Conservation (phyloP, 2,888 invertebrate genomes). For the Fissipunctia ypsillon region DNA sequence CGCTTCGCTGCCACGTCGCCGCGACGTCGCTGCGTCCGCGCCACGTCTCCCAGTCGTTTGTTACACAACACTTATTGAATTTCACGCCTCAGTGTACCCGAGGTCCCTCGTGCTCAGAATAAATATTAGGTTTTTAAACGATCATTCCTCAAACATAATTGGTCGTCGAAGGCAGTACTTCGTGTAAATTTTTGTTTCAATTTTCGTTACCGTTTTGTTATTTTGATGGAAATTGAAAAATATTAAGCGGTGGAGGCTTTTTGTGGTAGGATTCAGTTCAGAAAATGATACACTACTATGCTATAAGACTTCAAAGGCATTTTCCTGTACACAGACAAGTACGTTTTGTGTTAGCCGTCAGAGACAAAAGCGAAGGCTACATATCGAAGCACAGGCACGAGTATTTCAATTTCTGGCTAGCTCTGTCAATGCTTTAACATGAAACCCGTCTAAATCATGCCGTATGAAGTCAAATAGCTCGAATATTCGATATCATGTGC, state of each 20-base stretch:
- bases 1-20: constrained; percentile 59
- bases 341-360: constrained; percentile 12
- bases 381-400: not conserved
- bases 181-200: constrained; percentile 45
- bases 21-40: constrained; percentile 51
- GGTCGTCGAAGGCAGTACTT: constrained; percentile 34
- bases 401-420: constrained; percentile 11
- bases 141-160: constrained; percentile 63
- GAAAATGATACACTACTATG: not conserved
- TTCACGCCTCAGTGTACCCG: constrained; percentile 76
- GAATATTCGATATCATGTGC: not conserved
- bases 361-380: constrained; percentile 15
- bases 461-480: constrained; percentile 4
- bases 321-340: not conserved
- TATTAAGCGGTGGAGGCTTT: constrained; percentile 4
- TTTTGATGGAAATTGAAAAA: constrained; percentile 32
- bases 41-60: constrained; percentile 66
- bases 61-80: constrained; percentile 82
- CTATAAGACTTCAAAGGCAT: not conserved
- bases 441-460: constrained; percentile 9
- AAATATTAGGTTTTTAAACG: constrained; percentile 71
- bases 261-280: not conserved
- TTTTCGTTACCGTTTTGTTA: constrained; percentile 36
- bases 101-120: constrained; percentile 75
- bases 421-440: not conserved